Conservation (phyloP, 2,797 vertebrate genomes). For the Melanotaenia trifasciata region DNA sequence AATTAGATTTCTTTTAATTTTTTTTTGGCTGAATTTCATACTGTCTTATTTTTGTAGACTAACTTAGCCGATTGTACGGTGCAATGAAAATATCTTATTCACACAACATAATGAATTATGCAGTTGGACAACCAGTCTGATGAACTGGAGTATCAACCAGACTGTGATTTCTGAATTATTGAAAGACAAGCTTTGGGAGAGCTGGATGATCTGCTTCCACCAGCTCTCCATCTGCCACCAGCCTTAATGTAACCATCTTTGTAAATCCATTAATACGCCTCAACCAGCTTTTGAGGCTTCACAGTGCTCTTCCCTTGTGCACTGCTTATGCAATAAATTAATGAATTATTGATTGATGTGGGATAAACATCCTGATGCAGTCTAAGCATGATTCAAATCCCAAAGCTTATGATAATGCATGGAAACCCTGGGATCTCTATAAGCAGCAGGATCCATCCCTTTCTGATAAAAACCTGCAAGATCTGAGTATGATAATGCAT, state of each 20-base stretch:
- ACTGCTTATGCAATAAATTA: conserved; percentile 60
- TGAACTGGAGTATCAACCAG: conserved; percentile 44
- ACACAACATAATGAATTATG: conserved; percentile 64
- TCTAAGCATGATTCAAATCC: conserved; percentile 25
- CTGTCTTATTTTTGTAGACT: conserved; percentile 36
- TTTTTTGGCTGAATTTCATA: conserved; percentile 23
- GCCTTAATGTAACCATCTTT: conserved; percentile 55
- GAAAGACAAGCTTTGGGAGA: conserved; percentile 45
- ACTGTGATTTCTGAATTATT: conserved; percentile 68
- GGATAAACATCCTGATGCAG: conserved; percentile 53
- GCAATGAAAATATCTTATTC: conserved; percentile 43
- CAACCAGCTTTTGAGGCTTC: conserved; percentile 29
- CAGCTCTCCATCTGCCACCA: conserved; percentile 56
- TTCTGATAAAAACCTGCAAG: neutral
- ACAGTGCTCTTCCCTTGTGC: conserved; percentile 33
- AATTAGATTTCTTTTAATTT: conserved; percentile 34
- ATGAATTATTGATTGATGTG: conserved; percentile 69
- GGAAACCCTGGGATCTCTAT: neutral
- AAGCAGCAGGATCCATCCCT: conserved; percentile 1
- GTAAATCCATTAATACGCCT: conserved; percentile 62
- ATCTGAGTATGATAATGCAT: neutral
- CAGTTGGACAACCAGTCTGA: conserved; percentile 38
- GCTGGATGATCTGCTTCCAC: conserved; percentile 47
- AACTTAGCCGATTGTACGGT: neutral
- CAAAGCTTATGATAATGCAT: conserved; percentile 11